Conservation (phyloP, 2,888 invertebrate genomes). For the Eledone cirrhosa region DNA sequence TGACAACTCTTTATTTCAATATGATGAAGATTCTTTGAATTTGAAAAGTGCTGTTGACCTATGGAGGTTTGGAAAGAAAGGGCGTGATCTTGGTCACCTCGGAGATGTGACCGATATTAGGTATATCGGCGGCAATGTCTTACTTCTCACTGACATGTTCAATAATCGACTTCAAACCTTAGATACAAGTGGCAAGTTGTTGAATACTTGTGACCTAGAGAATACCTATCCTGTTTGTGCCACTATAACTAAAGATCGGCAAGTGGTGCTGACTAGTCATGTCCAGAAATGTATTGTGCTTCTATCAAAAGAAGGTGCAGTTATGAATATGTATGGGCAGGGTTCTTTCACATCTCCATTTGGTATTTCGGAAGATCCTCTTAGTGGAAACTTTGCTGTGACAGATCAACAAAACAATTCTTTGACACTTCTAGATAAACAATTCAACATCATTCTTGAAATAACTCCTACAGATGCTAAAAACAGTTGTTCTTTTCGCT, state of each 20-base stretch:
- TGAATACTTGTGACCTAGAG: constrained; percentile 39
- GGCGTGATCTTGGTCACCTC: constrained; percentile 38
- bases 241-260: constrained; percentile 40
- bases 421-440: constrained; percentile 64
- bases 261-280: constrained; percentile 50
- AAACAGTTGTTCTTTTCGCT: constrained; percentile 66
- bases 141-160: constrained; percentile 54
- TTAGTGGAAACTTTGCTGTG: constrained; percentile 64
- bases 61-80: constrained; percentile 40
- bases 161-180: constrained; percentile 49
- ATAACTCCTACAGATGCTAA: constrained; percentile 55
- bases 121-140: constrained; percentile 39
- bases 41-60: neutral
- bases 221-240: constrained; percentile 50
- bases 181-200: constrained; percentile 42
- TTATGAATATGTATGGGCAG: constrained; percentile 45
- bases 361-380: constrained; percentile 50
- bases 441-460: constrained; percentile 61
- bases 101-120: constrained; percentile 43
- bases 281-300: constrained; percentile 45
- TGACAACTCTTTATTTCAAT: neutral
- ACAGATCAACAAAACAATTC: constrained; percentile 67
- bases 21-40: neutral
- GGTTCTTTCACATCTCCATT: constrained; percentile 48
- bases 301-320: constrained; percentile 40